Evolutionary conservation across 2,888 invertebrate genomes (phyloP).

Genomic region (Noctua janthina): DNA sequence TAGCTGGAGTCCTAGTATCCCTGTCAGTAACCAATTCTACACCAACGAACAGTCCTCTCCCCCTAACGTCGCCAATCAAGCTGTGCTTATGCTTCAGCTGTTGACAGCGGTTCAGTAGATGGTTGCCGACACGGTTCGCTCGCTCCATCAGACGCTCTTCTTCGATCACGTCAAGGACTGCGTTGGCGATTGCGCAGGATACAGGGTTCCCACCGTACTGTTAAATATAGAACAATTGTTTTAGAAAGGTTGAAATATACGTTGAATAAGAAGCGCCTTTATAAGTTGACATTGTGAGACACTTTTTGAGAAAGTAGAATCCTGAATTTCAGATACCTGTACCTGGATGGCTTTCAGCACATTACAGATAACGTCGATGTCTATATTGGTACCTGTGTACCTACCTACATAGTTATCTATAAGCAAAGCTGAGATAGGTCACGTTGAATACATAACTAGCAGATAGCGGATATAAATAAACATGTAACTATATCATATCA

Average conservation of each 20-base stretch:
- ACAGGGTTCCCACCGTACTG: conserved; percentile 99
- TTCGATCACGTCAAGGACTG: conserved; percentile 98
- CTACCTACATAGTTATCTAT: conserved; percentile 5
- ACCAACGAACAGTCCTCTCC: conserved; percentile 98
- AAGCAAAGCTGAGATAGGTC: conserved; percentile 27
- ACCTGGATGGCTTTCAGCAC: background rate
- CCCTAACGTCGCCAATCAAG: conserved; percentile 97
- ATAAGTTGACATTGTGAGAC: background rate
- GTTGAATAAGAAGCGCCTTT: no score
- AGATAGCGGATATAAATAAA: conserved; percentile 47
- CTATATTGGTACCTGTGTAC: conserved; percentile 5
- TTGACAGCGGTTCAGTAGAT: conserved; percentile 92
- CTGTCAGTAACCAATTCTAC: conserved; percentile 96
- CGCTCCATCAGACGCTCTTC: conserved; percentile 96
- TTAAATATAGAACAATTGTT: no score
- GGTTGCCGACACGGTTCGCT: conserved; percentile 95
- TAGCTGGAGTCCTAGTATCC: conserved; percentile 94
- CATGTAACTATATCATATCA: conserved; percentile 33
- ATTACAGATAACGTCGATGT: conserved; percentile 8
- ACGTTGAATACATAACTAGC: conserved; percentile 34
- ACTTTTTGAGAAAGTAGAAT: background rate
- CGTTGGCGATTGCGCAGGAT: conserved; percentile 98
- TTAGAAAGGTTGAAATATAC: no score
- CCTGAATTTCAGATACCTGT: background rate
- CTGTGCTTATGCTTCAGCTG: conserved; percentile 93